Evolutionary conservation across 2,888 invertebrate species (phyloP).

Genomic region (Eumacrocentrus americanus): DNA sequence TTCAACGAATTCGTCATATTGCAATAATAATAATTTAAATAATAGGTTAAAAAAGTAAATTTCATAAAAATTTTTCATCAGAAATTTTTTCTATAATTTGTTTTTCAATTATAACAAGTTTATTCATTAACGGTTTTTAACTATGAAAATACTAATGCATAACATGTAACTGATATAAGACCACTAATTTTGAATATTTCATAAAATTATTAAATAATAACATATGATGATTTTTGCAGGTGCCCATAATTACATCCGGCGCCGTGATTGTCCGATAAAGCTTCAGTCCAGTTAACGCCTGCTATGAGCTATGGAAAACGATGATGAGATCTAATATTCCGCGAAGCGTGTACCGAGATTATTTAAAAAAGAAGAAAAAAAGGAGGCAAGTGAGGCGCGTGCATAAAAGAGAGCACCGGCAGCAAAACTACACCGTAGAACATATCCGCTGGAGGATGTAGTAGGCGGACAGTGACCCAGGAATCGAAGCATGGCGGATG

Average conservation of each 20-base stretch:
- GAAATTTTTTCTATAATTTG: too few relatives aligned
- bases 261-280: constrained; percentile 4
- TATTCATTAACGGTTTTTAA: too few relatives aligned
- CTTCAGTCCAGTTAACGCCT: constrained; percentile 18
- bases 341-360: background rate
- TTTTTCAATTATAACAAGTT: too few relatives aligned
- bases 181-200: background rate
- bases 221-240: background rate
- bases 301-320: too few relatives aligned
- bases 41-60: too few relatives aligned
- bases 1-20: too few relatives aligned
- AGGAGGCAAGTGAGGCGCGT: constrained; percentile 1
- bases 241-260: constrained; percentile 23
- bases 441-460: constrained; percentile 25
- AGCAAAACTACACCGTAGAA: constrained; percentile 6
- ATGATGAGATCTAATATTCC: constrained; percentile 4
- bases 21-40: too few relatives aligned
- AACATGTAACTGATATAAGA: too few relatives aligned
- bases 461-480: constrained; percentile 44
- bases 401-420: background rate
- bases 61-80: too few relatives aligned
- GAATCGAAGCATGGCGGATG: constrained; percentile 43
- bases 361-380: constrained; percentile 14
- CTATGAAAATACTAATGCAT: too few relatives aligned
- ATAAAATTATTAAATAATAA: background rate